A percentile compares a stretch with the other conserved stretches of the same genome.
Evolutionary conservation across 2,888 invertebrate genomes (phyloP).

Genomic region (Agrilus biguttatus): DNA sequence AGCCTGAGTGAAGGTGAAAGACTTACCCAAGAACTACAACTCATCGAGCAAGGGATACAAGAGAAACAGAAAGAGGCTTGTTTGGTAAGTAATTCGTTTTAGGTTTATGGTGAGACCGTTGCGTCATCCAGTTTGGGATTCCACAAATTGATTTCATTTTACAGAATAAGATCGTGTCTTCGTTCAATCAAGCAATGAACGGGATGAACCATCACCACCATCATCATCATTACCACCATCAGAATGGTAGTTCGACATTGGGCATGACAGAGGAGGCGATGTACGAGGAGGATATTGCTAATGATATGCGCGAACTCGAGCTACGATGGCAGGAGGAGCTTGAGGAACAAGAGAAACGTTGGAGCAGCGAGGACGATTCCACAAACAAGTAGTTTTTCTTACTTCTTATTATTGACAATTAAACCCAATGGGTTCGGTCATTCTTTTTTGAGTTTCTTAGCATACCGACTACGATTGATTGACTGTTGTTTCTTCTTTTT

Average conservation of each 20-base stretch:
- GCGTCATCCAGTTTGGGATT: background rate
- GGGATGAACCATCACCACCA: constrained; percentile 6
- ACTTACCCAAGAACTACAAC: constrained; percentile 41
- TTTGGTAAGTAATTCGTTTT: constrained; percentile 20
- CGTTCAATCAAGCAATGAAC: constrained; percentile 19
- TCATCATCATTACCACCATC: constrained; percentile 12
- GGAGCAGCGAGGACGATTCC: constrained; percentile 44
- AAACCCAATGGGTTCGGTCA: constrained; percentile 30
- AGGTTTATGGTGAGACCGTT: background rate
- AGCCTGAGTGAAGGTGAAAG: constrained; percentile 40
- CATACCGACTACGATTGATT: background rate
- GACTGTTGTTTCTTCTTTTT: constrained; percentile 3
- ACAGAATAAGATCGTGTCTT: constrained; percentile 29
- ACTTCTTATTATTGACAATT: constrained; percentile 10
- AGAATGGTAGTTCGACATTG: constrained; percentile 12
- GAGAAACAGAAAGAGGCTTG: constrained; percentile 45
- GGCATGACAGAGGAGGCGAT: constrained; percentile 36
- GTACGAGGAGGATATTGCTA: constrained; percentile 49
- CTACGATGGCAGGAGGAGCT: constrained; percentile 51
- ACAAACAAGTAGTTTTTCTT: constrained; percentile 19
- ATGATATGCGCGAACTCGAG: constrained; percentile 50
- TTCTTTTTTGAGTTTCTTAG: constrained; percentile 3
- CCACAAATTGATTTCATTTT: constrained; percentile 6
- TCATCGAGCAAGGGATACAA: constrained; percentile 46
- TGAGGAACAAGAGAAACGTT: constrained; percentile 46